Percentiles rank a stretch among this genome's conserved stretches.
These are phyloP conservation scores for Phortica magna DNA, from an alignment of 2,888 invertebrate genomes.

Conservation along the genomic window DNA sequence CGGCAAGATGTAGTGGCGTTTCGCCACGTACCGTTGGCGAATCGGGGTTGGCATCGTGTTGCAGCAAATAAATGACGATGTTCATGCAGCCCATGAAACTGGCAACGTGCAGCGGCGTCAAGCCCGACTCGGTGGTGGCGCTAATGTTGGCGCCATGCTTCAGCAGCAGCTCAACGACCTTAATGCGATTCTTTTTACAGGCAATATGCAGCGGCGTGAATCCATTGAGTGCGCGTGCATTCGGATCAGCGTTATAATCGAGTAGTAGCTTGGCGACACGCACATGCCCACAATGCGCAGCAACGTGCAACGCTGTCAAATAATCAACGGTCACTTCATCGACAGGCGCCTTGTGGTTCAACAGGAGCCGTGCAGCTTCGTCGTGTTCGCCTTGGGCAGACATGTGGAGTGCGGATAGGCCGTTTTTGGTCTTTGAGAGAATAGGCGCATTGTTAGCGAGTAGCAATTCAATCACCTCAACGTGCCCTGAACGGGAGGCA, in stretches of 20 bases:
- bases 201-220: constrained; percentile 99
- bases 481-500: constrained; percentile 97
- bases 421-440: constrained; percentile 96
- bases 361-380: constrained; percentile 94
- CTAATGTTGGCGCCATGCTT: constrained; percentile 94
- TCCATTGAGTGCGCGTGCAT: constrained; percentile 96
- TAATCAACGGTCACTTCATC: constrained; percentile 99
- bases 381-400: constrained; percentile 99
- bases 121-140: constrained; percentile 87
- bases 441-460: constrained; percentile 95
- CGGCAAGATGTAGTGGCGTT: constrained; percentile 97
- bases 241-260: constrained; percentile 97
- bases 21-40: constrained; percentile 97
- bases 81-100: constrained; percentile 99
- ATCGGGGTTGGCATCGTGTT: constrained; percentile 95
- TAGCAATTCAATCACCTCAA: constrained; percentile 93
- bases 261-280: constrained; percentile 91
- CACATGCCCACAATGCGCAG: constrained; percentile 96
- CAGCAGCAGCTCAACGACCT: constrained; percentile 93
- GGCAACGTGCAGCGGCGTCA: constrained; percentile 98
- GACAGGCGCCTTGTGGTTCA: constrained; percentile 97
- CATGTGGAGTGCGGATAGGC: constrained; percentile 98
- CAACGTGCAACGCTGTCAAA: constrained; percentile 96
- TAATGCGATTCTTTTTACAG: constrained; percentile 98
- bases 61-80: constrained; percentile 96